phyloP scores from a whole-genome alignment of 2,888 invertebrate species.

The Apamea monoglypha region DNA sequence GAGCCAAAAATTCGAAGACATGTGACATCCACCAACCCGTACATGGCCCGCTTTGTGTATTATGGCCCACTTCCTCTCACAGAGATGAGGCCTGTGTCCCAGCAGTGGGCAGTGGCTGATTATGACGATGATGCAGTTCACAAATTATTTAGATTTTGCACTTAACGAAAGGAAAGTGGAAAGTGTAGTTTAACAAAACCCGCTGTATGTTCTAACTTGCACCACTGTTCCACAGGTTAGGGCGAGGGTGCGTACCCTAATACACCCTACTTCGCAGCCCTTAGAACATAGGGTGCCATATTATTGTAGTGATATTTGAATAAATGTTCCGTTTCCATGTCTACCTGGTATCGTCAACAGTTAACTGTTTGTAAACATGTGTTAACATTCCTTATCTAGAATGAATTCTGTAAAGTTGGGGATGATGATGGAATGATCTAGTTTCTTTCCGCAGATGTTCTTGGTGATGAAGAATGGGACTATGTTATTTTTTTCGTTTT shows the following conservation, averaged over 20 bases:
- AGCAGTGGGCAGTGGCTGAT: too few species aligned
- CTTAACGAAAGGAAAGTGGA: not conserved
- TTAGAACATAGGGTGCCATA: slow-evolving; percentile 42
- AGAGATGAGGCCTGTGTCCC: too few species aligned
- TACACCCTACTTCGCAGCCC: slow-evolving; percentile 62
- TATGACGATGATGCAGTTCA: not conserved
- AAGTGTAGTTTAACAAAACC: not conserved
- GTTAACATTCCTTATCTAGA: too few species aligned
- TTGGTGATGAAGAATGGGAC: too few species aligned
- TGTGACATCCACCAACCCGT: too few species aligned
- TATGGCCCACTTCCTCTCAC: too few species aligned
- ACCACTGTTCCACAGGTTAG: slow-evolving; percentile 35
- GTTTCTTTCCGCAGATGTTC: too few species aligned
- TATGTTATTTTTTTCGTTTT: not conserved
- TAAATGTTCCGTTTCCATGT: slow-evolving; percentile 63
- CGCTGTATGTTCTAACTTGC: slow-evolving; percentile 19
- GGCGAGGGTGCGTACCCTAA: slow-evolving; percentile 70
- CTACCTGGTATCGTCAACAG: slow-evolving; percentile 41
- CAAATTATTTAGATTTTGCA: not conserved
- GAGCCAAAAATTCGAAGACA: too few species aligned
- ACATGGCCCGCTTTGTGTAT: too few species aligned
- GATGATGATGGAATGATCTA: not conserved
- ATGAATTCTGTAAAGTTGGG: not conserved
- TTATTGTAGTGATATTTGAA: slow-evolving; percentile 67
- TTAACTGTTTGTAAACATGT: slow-evolving; percentile 26